Conservation (phyloP, 2,113 vertebrate species). For the Elgaria multicarinata region DNA sequence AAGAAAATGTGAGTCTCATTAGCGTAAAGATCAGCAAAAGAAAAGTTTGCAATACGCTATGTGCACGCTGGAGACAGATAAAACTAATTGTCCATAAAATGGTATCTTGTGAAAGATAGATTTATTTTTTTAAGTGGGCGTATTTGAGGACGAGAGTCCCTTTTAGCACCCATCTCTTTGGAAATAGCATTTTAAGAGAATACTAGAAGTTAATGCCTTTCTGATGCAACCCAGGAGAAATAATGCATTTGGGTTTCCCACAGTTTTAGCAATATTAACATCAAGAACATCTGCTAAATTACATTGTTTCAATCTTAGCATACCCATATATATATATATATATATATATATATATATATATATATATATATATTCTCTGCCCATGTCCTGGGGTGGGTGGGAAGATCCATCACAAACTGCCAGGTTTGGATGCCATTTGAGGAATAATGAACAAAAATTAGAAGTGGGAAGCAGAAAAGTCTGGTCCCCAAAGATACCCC, state of each 20-base stretch:
- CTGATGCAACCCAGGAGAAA: neutral
- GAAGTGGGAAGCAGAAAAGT: neutral
- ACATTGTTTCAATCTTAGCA: neutral
- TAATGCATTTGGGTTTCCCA: neutral
- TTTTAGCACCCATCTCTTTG: neutral
- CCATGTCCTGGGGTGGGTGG: neutral
- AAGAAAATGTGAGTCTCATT: neutral
- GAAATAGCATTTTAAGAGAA: neutral
- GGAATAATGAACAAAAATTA: neutral
- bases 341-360: neutral
- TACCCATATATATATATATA: neutral
- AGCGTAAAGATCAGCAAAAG: neutral
- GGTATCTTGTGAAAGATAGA: neutral
- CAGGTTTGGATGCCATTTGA: neutral
- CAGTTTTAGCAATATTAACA: neutral
- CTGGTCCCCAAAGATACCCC: neutral
- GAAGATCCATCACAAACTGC: neutral
- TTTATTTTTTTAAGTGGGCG: no score
- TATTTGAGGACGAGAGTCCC: neutral
- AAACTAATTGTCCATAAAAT: conserved; percentile 24
- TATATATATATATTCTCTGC: neutral
- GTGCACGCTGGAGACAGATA: conserved; percentile 3
- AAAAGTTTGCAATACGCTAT: neutral
- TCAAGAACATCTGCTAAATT: neutral
- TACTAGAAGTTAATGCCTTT: neutral